A percentile compares a stretch with the other conserved stretches of the same genome.
Evolutionary conservation across 1,140 invertebrate genomes (phyloP).

Genomic region (Octopus sinensis): DNA sequence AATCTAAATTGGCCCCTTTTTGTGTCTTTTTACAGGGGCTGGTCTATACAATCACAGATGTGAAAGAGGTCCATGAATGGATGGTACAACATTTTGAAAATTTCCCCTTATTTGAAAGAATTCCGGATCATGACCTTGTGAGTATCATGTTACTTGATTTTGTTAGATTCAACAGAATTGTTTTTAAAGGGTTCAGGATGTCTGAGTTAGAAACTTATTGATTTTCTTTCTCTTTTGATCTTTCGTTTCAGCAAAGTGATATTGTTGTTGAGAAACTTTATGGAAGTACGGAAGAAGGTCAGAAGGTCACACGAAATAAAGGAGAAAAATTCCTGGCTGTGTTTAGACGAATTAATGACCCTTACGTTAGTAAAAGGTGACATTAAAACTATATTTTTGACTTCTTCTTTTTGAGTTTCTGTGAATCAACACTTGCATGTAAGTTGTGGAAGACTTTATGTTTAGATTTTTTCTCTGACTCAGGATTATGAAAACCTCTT

Average conservation of each 20-base stretch:
- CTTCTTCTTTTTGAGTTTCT: no score
- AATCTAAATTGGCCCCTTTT: not conserved
- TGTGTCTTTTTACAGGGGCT: conserved; percentile 67
- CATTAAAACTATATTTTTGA: no score
- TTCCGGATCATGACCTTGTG: conserved; percentile 75
- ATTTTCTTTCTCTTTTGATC: not conserved
- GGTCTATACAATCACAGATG: conserved; percentile 96
- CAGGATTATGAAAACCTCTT: no score
- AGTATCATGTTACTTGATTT: conserved; percentile 19
- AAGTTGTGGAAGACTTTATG: no score
- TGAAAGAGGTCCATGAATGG: conserved; percentile 95
- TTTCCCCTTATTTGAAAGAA: conserved; percentile 84
- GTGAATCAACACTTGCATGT: no score
- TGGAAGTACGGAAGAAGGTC: conserved; percentile 93
- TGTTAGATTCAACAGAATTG: not conserved
- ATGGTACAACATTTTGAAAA: conserved; percentile 88
- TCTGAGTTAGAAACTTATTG: not conserved
- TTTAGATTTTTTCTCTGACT: no score
- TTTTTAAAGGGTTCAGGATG: not conserved
- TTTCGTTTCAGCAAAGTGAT: conserved; percentile 69
- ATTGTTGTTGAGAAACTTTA: conserved; percentile 82
- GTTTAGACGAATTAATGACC: conserved; percentile 67
- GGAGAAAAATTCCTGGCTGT: conserved; percentile 92
- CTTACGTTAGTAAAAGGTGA: not conserved
- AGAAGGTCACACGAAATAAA: conserved; percentile 94